phyloP scores from a whole-genome alignment of 2,888 invertebrate genomes.

The Drosophila fulvimacula region DNA sequence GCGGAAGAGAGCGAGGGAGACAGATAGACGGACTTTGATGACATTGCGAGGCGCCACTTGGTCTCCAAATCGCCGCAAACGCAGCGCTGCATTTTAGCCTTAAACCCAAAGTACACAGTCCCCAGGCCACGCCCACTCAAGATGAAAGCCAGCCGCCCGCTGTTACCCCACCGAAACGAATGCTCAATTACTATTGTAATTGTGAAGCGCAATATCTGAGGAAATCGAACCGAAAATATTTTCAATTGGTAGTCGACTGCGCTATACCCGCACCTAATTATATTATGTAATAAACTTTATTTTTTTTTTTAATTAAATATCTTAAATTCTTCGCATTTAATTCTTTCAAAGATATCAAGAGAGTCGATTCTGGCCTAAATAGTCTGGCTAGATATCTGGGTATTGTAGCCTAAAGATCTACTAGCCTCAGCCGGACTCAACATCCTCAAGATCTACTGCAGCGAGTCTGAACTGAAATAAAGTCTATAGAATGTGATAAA shows the following conservation, averaged over 20 bases:
- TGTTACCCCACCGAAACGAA: slow-evolving; percentile 10
- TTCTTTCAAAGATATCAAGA: too few species aligned
- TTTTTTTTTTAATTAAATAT: neutral
- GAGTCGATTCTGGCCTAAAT: too few species aligned
- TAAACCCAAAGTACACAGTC: neutral
- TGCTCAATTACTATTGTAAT: slow-evolving; percentile 62
- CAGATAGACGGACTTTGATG: neutral
- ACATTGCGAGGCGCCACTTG: slow-evolving; percentile 18
- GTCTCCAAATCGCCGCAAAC: slow-evolving; percentile 15
- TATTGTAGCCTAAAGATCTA: too few species aligned
- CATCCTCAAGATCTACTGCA: too few species aligned
- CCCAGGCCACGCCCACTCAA: neutral
- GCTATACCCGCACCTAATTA: neutral
- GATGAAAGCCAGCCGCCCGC: neutral
- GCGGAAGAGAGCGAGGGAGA: neutral
- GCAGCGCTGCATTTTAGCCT: neutral
- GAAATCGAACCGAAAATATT: neutral
- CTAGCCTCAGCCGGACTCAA: too few species aligned
- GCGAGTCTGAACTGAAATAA: too few species aligned
- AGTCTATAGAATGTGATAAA: too few species aligned
- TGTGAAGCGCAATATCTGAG: slow-evolving; percentile 50
- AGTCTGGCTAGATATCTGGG: too few species aligned
- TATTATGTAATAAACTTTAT: neutral
- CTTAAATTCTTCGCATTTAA: neutral
- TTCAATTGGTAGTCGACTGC: neutral